Conservation (phyloP, 2,113 vertebrate species). For the Anhinga rufa region DNA sequence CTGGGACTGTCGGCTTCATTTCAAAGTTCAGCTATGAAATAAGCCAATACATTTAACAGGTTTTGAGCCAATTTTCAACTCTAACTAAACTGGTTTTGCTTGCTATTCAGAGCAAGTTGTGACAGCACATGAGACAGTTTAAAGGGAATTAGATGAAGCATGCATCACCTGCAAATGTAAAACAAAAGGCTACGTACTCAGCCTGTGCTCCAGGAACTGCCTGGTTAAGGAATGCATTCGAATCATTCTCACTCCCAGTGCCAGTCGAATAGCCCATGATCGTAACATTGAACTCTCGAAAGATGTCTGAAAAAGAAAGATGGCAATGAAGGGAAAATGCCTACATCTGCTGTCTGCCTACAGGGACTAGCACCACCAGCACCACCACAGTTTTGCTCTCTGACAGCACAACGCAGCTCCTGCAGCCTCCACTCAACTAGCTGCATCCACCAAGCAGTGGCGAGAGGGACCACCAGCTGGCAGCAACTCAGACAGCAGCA, state of each 20-base stretch:
- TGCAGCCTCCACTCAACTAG: neutral
- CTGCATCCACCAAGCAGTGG: neutral
- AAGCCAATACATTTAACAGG: neutral
- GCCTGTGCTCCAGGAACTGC: slow-evolving; percentile 83
- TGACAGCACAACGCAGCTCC: neutral
- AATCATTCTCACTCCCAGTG: slow-evolving; percentile 15
- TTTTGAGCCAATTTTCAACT: neutral
- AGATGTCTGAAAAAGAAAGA: slow-evolving; percentile 80
- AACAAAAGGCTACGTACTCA: slow-evolving; percentile 50
- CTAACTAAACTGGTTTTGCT: slow-evolving; percentile 27
- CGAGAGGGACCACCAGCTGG: neutral
- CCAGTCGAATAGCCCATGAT: slow-evolving; percentile 80
- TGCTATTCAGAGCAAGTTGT: slow-evolving; percentile 32
- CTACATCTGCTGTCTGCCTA: neutral
- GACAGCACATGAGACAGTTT: neutral
- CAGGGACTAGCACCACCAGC: neutral
- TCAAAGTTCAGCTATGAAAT: neutral
- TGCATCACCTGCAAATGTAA: neutral
- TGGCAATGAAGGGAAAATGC: neutral
- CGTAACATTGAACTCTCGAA: slow-evolving; percentile 76
- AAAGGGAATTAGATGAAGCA: slow-evolving; percentile 8
- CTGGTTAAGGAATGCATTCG: slow-evolving; percentile 82
- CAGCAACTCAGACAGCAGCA: neutral
- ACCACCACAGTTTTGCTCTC: neutral
- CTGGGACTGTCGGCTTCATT: neutral